phyloP scores from a whole-genome alignment of 1,140 invertebrate genomes.

The Wasmannia auropunctata region DNA sequence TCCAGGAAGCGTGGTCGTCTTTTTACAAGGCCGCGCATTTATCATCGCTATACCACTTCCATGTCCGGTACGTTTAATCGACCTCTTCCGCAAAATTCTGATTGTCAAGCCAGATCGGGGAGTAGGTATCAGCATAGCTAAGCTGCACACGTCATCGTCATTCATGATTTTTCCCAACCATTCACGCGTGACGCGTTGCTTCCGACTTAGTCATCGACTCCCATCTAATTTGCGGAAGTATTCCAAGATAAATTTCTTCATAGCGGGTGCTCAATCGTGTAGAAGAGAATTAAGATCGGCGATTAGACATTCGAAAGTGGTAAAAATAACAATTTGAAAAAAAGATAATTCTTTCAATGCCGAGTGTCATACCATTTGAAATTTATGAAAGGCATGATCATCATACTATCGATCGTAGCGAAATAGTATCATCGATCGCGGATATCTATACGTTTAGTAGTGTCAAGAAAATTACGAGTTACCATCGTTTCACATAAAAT shows the following conservation, averaged over 20 bases:
- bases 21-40: conserved; percentile 53
- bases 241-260: background rate
- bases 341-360: background rate
- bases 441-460: background rate
- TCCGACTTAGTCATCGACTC: conserved; percentile 46
- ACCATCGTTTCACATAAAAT: background rate
- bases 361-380: background rate
- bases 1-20: conserved; percentile 11
- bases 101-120: conserved; percentile 34
- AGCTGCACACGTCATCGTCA: conserved; percentile 45
- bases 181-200: conserved; percentile 34
- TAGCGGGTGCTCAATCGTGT: background rate
- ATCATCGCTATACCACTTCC: conserved; percentile 71
- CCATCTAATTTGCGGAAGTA: conserved; percentile 25
- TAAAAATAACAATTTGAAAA: background rate
- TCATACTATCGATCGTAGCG: background rate
- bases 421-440: background rate
- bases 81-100: conserved; percentile 64
- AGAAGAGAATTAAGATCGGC: background rate
- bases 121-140: conserved; percentile 38
- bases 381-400: background rate
- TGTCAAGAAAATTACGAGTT: background rate
- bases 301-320: background rate
- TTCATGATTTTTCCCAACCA: conserved; percentile 53
- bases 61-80: conserved; percentile 60